phyloP scores from a whole-genome alignment of 2,888 invertebrate genomes.

The Hemaris fuciformis region DNA sequence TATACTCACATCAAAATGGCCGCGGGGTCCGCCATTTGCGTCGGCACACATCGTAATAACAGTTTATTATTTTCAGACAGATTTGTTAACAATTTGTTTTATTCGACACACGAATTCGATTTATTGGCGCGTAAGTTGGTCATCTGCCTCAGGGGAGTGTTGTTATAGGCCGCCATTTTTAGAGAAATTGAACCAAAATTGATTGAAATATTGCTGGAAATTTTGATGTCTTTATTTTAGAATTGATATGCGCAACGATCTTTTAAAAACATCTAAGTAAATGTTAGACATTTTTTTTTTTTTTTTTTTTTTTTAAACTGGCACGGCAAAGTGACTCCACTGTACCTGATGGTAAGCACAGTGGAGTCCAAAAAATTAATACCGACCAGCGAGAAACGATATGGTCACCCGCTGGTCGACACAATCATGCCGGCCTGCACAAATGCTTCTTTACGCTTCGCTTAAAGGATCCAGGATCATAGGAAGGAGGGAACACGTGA shows the following conservation, averaged over 20 bases:
- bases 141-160: not conserved
- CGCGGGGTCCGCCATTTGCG: slow-evolving; percentile 17
- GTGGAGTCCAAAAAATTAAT: too few species aligned
- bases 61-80: slow-evolving; percentile 11
- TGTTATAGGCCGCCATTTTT: not conserved
- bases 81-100: slow-evolving; percentile 17
- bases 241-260: not conserved
- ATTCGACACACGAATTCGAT: slow-evolving; percentile 13
- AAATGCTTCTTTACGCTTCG: too few species aligned
- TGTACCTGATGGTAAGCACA: too few species aligned
- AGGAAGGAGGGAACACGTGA: too few species aligned
- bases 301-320: too few species aligned
- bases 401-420: too few species aligned
- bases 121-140: slow-evolving; percentile 11
- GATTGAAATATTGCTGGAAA: slow-evolving; percentile 31
- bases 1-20: slow-evolving; percentile 18
- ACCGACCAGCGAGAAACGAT: too few species aligned
- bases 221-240: not conserved
- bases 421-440: too few species aligned
- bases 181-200: slow-evolving; percentile 20
- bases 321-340: too few species aligned
- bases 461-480: too few species aligned
- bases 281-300: too few species aligned
- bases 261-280: too few species aligned
- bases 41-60: slow-evolving; percentile 21